Base-by-base conservation (phyloP, 2,113 vertebrate species). In the Elephas maximus region DNA sequence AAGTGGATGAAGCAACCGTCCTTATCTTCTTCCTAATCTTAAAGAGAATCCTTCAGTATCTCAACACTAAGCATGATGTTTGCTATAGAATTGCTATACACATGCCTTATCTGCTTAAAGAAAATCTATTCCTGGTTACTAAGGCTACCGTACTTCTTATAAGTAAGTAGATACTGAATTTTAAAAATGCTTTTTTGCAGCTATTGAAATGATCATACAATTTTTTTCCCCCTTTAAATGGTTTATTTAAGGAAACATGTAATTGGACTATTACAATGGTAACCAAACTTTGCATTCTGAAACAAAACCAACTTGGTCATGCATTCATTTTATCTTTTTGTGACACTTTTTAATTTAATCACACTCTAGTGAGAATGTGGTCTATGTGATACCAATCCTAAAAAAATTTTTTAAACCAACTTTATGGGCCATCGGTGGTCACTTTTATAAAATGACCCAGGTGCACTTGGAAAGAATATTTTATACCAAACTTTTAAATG, bases 111-210 rank as follows among this genome's bases (percentile, higher is more conserved):
- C 33, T 63, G 30, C 21, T 67, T n/a, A 93, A 83, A 89, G 24
- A 85, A 94, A 73, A 78, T 51, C 44, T 85, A 84, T 81, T 88
- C 65, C 51, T 90, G 73, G 45, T 69, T 90, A 84, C 65, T 76
- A 84, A 82, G 37, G 17, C 10, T 90, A 83, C 48, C 94, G 6
- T 90, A 85, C 48, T 95, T 93, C 69, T 74, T 24, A 51, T 84
- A 96, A 44, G 37, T 15, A 96, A 48, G 41, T 18, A 95, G 37
- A 81, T 24, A 84, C 20, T 80, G 65, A 83, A 69, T 93, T 96
- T 91, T 62, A 57, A 77, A 86, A 95, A 62, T n/a, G 8, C 3
- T 57, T 88, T 88, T 67, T n/a, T 18, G 33, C 12, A 93, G 51
- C 37, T 73, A 65, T 76, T 71, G 51, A 91, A 96, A 94, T 96